These are phyloP conservation scores for Pachycephus smyrnensis DNA, from an alignment of 2,888 invertebrate species.

Conservation along the genomic window DNA sequence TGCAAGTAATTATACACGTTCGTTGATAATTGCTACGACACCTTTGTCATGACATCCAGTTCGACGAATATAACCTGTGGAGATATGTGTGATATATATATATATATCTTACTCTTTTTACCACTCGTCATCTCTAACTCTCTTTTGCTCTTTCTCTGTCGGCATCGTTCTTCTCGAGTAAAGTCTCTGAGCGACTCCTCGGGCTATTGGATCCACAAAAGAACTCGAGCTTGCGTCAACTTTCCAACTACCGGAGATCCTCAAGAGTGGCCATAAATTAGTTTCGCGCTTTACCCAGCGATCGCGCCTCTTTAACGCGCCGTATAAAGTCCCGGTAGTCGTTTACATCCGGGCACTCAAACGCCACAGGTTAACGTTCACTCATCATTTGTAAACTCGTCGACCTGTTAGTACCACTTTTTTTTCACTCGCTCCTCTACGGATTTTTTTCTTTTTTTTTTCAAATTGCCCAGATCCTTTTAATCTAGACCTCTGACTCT, in stretches of 20 bases:
- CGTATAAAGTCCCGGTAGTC: neutral
- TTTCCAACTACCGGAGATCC: conserved; percentile 13
- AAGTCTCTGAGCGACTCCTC: neutral
- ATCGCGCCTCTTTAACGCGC: conserved; percentile 15
- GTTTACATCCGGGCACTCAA: neutral
- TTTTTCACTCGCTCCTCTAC: conserved; percentile 12
- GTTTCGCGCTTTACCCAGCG: conserved; percentile 26
- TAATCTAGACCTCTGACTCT: neutral
- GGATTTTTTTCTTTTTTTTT: neutral
- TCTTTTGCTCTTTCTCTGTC: neutral
- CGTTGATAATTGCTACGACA: conserved; percentile 48
- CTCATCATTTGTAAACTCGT: neutral
- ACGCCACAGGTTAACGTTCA: neutral
- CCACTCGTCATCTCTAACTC: neutral
- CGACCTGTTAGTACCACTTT: conserved; percentile 14
- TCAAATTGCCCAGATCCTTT: neutral
- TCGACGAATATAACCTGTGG: neutral
- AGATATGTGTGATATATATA: neutral
- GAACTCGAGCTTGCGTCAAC: conserved; percentile 29
- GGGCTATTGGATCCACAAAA: conserved; percentile 16
- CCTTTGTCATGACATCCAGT: conserved; percentile 36
- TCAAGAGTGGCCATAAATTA: conserved; percentile 38
- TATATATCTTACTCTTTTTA: neutral
- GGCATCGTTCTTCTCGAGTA: neutral
- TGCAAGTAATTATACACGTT: conserved; percentile 47